These are phyloP conservation scores for Rachycentron canadum DNA, from an alignment of 2,797 vertebrate species.

Conservation along the genomic window DNA sequence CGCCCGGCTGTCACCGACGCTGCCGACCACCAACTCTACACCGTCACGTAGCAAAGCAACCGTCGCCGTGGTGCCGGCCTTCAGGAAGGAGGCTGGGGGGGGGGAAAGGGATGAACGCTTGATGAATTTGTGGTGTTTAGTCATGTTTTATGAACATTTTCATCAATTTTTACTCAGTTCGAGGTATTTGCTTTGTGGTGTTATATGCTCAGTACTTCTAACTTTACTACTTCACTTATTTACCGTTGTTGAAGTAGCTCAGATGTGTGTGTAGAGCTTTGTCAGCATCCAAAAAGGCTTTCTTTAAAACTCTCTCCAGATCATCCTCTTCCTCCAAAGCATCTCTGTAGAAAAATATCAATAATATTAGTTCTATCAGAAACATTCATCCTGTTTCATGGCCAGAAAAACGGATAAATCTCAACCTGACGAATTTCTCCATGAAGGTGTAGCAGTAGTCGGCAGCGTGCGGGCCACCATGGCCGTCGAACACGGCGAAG, in stretches of 20 bases:
- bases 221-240: background rate
- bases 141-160: too few species aligned
- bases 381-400: background rate
- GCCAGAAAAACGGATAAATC: background rate
- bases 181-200: too few species aligned
- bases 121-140: background rate
- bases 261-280: slow-evolving; percentile 88
- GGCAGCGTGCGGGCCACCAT: slow-evolving; percentile 90
- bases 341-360: slow-evolving; percentile 78
- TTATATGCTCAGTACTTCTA: too few species aligned
- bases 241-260: slow-evolving; percentile 89
- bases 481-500: slow-evolving; percentile 95
- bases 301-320: slow-evolving; percentile 90
- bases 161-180: too few species aligned
- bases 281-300: slow-evolving; percentile 92
- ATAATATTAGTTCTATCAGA: background rate
- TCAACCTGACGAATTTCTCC: slow-evolving; percentile 90
- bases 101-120: background rate
- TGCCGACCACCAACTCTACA: slow-evolving; percentile 93
- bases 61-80: slow-evolving; percentile 93
- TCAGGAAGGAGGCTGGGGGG: slow-evolving; percentile 70
- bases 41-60: slow-evolving; percentile 93
- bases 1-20: slow-evolving; percentile 94
- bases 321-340: slow-evolving; percentile 89
- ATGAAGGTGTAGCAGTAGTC: slow-evolving; percentile 94